Evolutionary conservation across 2,888 invertebrate genomes (phyloP).

Genomic region (Tribolium freemani): DNA sequence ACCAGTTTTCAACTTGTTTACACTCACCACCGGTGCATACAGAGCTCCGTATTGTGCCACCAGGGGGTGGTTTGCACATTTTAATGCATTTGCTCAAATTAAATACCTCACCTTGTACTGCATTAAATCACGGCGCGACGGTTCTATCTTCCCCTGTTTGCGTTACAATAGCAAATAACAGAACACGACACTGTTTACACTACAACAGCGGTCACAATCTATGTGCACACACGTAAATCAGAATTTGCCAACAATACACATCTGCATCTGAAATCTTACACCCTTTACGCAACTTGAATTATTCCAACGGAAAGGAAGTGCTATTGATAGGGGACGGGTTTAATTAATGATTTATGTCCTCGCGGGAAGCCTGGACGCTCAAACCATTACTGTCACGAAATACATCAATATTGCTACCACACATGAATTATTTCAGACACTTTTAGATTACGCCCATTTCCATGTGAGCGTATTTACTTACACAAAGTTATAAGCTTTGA

Average conservation of each 20-base stretch:
- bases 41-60: background rate
- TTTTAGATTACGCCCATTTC: conserved; percentile 1
- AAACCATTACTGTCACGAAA: conserved; percentile 17
- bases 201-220: conserved; percentile 32
- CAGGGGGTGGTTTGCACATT: conserved; percentile 6
- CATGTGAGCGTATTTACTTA: background rate
- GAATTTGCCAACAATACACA: conserved; percentile 30
- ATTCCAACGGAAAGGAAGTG: conserved; percentile 14
- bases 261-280: conserved; percentile 26
- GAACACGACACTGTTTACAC: conserved; percentile 32
- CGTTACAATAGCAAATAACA: conserved; percentile 32
- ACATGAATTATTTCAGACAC: conserved; percentile 14
- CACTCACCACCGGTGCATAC: background rate
- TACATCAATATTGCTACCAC: background rate
- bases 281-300: background rate
- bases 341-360: conserved; percentile 26
- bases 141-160: conserved; percentile 19
- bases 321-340: conserved; percentile 9
- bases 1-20: background rate
- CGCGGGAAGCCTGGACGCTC: conserved; percentile 1
- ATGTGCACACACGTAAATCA: conserved; percentile 40
- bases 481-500: background rate
- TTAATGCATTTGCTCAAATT: conserved; percentile 10
- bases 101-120: conserved; percentile 1
- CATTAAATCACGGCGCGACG: conserved; percentile 12